A percentile compares a stretch with the other conserved stretches of the same genome.
phyloP scores from a whole-genome alignment of 2,113 vertebrate genomes.

The Athene noctua region DNA sequence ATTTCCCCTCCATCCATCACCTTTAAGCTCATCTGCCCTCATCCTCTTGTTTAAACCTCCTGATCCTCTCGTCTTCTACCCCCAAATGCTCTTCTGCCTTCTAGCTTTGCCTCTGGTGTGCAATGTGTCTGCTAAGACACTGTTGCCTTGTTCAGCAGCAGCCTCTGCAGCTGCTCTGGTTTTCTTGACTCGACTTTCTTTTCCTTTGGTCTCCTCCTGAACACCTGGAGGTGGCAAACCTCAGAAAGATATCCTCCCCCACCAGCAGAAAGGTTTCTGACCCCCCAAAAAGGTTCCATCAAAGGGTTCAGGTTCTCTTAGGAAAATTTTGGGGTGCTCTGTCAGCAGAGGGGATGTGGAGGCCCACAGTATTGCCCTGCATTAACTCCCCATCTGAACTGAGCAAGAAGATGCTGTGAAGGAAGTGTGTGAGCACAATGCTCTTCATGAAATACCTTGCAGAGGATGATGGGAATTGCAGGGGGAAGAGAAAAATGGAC shows the following conservation, averaged over 20 bases:
- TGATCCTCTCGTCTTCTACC: not conserved
- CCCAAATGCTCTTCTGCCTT: not conserved
- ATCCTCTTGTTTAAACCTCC: not conserved
- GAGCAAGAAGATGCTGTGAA: not conserved
- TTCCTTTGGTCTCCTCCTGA: not conserved
- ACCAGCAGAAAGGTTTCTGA: not conserved
- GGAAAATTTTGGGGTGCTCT: not conserved
- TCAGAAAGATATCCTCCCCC: not conserved
- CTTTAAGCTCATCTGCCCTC: not conserved
- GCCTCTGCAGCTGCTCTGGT: not conserved
- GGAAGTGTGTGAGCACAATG: not conserved
- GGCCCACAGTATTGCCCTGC: not conserved
- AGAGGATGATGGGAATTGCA: not conserved
- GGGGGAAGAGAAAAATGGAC: not conserved
- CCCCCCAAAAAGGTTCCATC: not conserved
- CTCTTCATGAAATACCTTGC: not conserved
- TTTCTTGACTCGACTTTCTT: constrained; percentile 9
- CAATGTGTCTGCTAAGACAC: not conserved
- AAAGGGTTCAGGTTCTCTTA: not conserved
- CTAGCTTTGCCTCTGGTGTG: not conserved
- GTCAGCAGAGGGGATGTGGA: not conserved
- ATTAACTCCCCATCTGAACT: not conserved
- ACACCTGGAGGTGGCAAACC: not conserved
- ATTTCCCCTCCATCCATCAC: not conserved
- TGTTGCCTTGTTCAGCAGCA: not conserved